phyloP scores from a whole-genome alignment of 1,140 invertebrate species.

The Drosophila nannoptera region DNA sequence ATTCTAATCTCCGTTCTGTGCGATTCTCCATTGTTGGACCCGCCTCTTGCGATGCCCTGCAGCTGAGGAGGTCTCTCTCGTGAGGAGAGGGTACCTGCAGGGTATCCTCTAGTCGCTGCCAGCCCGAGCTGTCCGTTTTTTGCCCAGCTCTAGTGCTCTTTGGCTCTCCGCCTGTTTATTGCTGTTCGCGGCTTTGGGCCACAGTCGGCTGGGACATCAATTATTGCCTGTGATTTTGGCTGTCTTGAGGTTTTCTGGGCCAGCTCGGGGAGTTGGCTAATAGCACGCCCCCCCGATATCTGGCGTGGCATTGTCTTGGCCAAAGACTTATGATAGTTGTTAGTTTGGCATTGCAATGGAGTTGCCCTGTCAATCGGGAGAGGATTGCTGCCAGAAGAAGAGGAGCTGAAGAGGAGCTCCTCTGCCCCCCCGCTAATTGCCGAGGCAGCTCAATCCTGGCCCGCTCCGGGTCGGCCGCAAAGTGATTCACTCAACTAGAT shows the following conservation, averaged over 20 bases:
- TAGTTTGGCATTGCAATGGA: constrained; percentile 6
- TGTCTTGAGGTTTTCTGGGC: constrained; percentile 46
- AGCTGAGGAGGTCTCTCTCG: background rate
- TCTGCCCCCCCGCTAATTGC: too few species aligned
- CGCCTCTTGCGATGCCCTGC: constrained; percentile 20
- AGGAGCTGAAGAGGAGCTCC: too few species aligned
- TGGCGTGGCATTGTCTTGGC: constrained; percentile 11
- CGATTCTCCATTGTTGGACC: constrained; percentile 38
- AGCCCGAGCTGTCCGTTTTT: background rate
- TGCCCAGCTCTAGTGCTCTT: constrained; percentile 17
- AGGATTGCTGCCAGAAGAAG: too few species aligned
- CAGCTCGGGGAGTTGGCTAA: constrained; percentile 28
- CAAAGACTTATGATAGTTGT: constrained; percentile 30
- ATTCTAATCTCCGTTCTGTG: constrained; percentile 67
- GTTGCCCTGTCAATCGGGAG: background rate
- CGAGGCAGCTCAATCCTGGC: constrained; percentile 2
- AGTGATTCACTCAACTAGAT: constrained; percentile 19
- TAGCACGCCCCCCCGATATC: constrained; percentile 6
- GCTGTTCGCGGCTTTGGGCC: constrained; percentile 58
- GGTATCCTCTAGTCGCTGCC: background rate
- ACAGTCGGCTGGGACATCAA: constrained; percentile 54
- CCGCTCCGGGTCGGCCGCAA: background rate
- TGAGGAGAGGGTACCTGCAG: background rate
- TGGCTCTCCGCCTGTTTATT: constrained; percentile 50
- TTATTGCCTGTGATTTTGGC: constrained; percentile 62